Base-by-base conservation (phyloP, 2,888 invertebrate species). In the Apodemia hepburni region DNA sequence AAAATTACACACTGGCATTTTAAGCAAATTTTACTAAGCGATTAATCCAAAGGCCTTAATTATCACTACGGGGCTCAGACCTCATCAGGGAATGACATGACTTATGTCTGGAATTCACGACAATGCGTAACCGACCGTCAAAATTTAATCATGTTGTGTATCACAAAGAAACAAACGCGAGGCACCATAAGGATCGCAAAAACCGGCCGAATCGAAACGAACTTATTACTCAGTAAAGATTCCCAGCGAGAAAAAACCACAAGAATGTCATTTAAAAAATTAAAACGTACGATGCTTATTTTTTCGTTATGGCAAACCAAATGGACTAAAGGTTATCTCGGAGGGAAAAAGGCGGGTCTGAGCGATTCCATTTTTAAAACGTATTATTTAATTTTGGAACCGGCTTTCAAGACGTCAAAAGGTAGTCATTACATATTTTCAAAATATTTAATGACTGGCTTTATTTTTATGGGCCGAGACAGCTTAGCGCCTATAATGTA, bases 291-390 rank as follows among this genome's bases (percentile, higher is more conserved):
- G 83, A 79, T 83, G 79, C 78, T 85, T 85, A 81, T 70, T 69
- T 69, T 87, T 87, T 85, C 83, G 80, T 87, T 84, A 84, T 80
- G 87, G 82, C 84, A 82, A 84, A 82, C 84, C 87, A 84, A 87
- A 86, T 82, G 87, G 87, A 84, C 86, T 85, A 84, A 89, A 89
- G 88, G 88, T 88, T 90, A 91, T 91, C 90, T 89, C 86, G 79
- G 75, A 80, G 85, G 83, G 85, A 88, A 88, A 87, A 87, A 87
- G 90, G 90, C 90, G 90, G 90, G 88, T 80, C 87, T 72, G 84
- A 87, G 85, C 88, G 88, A 90, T 91, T 90, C 88, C 91, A 90
- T 89, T 91, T 90, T 90, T 87, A 85, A 90, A 91, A 91, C 87
- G 87, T 90, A 90, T 91, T 87, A 91, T 91, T 91, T 90, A 89